Conservation (phyloP, 1,140 invertebrate genomes). For the Zophobas atratus region DNA sequence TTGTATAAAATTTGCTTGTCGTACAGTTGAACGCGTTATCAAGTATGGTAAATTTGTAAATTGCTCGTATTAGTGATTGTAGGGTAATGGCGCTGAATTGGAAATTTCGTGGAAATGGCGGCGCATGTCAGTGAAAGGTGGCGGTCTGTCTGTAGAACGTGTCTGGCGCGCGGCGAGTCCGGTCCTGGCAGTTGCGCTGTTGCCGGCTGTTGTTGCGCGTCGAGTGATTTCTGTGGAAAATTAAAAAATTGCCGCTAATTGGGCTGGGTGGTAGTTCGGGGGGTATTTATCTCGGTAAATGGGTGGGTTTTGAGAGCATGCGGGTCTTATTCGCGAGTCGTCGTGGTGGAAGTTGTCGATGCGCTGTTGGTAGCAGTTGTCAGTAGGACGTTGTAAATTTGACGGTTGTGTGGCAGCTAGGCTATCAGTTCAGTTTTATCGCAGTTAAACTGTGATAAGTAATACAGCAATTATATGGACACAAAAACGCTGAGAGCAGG, state of each 20-base stretch:
- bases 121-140: too few relatives aligned
- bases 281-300: constrained; percentile 3
- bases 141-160: too few relatives aligned
- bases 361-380: constrained; percentile 29
- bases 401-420: constrained; percentile 48
- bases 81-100: too few relatives aligned
- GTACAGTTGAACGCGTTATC: too few relatives aligned
- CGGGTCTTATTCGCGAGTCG: background rate
- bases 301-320: background rate
- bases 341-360: constrained; percentile 4
- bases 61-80: too few relatives aligned
- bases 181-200: constrained; percentile 9
- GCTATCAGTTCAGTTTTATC: constrained; percentile 41
- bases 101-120: too few relatives aligned
- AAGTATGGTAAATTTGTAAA: too few relatives aligned
- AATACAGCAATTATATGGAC: constrained; percentile 43
- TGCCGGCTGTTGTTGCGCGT: constrained; percentile 9
- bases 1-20: too few relatives aligned
- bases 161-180: background rate
- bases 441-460: constrained; percentile 43
- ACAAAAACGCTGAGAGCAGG: constrained; percentile 42
- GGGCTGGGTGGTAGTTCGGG: background rate
- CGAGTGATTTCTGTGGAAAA: constrained; percentile 15
- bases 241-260: background rate
- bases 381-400: constrained; percentile 41